Percentiles rank a stretch among this genome's conserved stretches.
Conservation (phyloP, 2,797 vertebrate genomes). For the Rhyacichthys aspro region DNA sequence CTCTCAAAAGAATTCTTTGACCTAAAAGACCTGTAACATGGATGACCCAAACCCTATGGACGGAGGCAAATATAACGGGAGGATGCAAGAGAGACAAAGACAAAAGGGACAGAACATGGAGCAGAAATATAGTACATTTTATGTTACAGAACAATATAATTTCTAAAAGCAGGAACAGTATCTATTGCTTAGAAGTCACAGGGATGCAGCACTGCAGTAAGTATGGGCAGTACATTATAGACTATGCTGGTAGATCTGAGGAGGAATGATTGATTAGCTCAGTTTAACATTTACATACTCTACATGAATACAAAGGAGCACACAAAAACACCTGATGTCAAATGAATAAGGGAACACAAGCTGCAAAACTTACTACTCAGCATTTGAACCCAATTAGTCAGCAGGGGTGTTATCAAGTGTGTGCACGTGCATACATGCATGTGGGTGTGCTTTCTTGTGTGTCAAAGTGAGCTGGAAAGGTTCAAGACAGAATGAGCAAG, state of each 20-base stretch:
- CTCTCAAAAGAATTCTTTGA: constrained; percentile 56
- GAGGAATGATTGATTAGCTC: constrained; percentile 45
- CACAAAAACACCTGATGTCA: constrained; percentile 7
- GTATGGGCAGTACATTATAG: constrained; percentile 5
- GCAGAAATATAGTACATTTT: neutral
- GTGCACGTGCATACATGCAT: constrained; percentile 6
- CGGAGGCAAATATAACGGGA: constrained; percentile 3
- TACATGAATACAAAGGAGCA: neutral
- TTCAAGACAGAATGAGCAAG: constrained; percentile 33
- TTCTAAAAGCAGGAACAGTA: constrained; percentile 23
- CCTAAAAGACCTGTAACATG: constrained; percentile 51
- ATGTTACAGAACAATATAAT: constrained; percentile 28
- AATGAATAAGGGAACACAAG: constrained; percentile 10
- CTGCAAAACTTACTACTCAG: constrained; percentile 44
- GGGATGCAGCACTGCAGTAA: constrained; percentile 36
- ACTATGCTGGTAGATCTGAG: constrained; percentile 30
- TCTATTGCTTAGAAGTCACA: constrained; percentile 18
- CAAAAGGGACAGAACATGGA: neutral
- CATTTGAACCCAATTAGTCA: constrained; percentile 67
- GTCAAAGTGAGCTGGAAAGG: constrained; percentile 41
- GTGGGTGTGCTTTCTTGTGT: constrained; percentile 28
- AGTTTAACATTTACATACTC: constrained; percentile 13
- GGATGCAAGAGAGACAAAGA: neutral
- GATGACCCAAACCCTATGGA: constrained; percentile 36
- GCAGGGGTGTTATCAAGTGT: constrained; percentile 33